Evolutionary conservation across 2,797 vertebrate species (phyloP).

Genomic region (Dendrocincla tyrannina): DNA sequence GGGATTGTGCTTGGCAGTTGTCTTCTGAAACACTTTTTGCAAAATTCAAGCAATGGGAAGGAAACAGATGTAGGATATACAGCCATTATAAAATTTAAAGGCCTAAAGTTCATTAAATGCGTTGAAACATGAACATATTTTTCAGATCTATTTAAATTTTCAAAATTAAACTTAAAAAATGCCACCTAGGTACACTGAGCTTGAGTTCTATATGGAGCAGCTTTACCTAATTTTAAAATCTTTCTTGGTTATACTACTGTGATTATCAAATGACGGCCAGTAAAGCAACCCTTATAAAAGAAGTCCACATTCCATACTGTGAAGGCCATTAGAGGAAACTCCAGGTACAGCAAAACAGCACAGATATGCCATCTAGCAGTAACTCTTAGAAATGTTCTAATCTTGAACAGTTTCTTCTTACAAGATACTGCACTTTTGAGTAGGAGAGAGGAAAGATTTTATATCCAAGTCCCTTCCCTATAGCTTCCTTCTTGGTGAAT

Average conservation of each 20-base stretch:
- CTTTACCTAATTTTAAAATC: not conserved
- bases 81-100: not conserved
- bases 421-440: not conserved
- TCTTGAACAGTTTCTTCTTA: not conserved
- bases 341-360: constrained; percentile 51
- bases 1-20: not conserved
- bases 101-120: not conserved
- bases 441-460: not conserved
- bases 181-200: not conserved
- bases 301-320: not conserved
- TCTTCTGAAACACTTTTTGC: not conserved
- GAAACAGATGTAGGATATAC: not conserved
- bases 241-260: not conserved
- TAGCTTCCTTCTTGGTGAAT: not conserved
- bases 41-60: not conserved
- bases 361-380: constrained; percentile 81
- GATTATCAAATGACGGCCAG: not conserved
- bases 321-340: constrained; percentile 65
- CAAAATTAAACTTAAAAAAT: not conserved
- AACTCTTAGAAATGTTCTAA: constrained; percentile 54
- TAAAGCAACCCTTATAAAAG: not conserved
- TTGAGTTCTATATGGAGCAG: not conserved
- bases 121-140: not conserved
- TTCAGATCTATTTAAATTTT: not conserved
- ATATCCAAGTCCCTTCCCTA: not conserved